Conservation (phyloP, 92 coral and sea anemone genomes). For the Plumapathes pennacea region DNA sequence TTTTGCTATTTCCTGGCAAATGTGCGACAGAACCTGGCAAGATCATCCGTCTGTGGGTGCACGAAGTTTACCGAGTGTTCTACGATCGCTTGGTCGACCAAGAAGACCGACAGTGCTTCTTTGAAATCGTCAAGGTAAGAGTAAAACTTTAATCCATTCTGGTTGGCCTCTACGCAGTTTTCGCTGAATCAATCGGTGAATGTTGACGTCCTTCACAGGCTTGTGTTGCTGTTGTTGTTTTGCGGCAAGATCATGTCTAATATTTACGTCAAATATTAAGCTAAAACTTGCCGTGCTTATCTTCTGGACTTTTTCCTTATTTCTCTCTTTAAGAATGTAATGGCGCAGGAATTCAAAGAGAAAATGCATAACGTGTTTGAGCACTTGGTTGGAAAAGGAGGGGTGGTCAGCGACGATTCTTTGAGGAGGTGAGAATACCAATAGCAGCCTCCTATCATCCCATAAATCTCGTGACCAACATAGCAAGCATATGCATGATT, state of each 20-base stretch:
- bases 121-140: conserved; percentile 89
- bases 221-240: no score
- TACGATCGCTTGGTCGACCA: conserved; percentile 88
- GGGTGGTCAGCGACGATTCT: conserved; percentile 82
- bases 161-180: no score
- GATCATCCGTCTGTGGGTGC: conserved; percentile 89
- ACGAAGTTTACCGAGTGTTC: conserved; percentile 97
- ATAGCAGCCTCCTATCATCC: background rate
- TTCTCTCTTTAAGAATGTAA: conserved; percentile 80
- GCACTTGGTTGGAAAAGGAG: conserved; percentile 72
- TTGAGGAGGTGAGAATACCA: conserved; percentile 62
- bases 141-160: background rate
- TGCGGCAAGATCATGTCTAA: no score
- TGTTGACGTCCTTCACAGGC: no score
- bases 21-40: conserved; percentile 76
- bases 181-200: no score
- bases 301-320: no score
- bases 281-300: no score
- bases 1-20: conserved; percentile 81
- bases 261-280: no score
- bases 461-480: background rate
- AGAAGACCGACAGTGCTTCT: conserved; percentile 83
- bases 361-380: conserved; percentile 77
- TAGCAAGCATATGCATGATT: no score
- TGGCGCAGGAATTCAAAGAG: conserved; percentile 93